Evolutionary conservation across 2,113 vertebrate species (phyloP), one percentile per base, ranked within the genome.

Genomic region (Dicentrarchus labrax): DNA sequence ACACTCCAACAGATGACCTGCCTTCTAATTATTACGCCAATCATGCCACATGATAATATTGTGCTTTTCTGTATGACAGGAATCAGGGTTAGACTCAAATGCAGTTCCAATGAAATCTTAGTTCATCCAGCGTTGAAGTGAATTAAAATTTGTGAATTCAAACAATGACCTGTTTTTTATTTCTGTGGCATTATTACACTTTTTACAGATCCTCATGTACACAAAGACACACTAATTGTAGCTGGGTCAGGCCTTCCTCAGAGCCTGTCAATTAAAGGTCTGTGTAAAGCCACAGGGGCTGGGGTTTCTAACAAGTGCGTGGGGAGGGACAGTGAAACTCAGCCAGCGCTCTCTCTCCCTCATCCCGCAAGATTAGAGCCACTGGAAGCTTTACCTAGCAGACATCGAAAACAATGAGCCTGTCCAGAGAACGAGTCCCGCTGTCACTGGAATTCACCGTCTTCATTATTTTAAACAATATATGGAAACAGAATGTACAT

Each of bases 101-200:
- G 84, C 91, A 90, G 83, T 86, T 93, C 78, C 75, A 86, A 81
- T 84, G 67, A 91, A 91, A 89, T 89, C 70, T 89, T 78, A 71
- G 84, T 90, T 91, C 89, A 86, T 90, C 86, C 86, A 90, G 82
- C 88, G 89, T 91, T 92, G 81, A 93, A 91, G 92, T 94, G 90
- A 94, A 94, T 93, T 85, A 94, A 94, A 92, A 92, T 82, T 87
- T 93, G 91, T 93, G 91, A 91, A 93, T 91, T 90, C 2, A 87
- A 81, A 83, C 30, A 39, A 39, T 50, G 10, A 68, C 78, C 59
- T 89, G 67, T 67, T 86, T 78, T 30, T 92, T 48, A 72, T 89
- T 86, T 83, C 2, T 5, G 22, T 6, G 17, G 24, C 45, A 45
- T 64, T n/a, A 41, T 50, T 39, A 39, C 10, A 47, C 39, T 61